Evolutionary conservation across 2,888 invertebrate species (phyloP).

Genomic region (Helobdella robusta): DNA sequence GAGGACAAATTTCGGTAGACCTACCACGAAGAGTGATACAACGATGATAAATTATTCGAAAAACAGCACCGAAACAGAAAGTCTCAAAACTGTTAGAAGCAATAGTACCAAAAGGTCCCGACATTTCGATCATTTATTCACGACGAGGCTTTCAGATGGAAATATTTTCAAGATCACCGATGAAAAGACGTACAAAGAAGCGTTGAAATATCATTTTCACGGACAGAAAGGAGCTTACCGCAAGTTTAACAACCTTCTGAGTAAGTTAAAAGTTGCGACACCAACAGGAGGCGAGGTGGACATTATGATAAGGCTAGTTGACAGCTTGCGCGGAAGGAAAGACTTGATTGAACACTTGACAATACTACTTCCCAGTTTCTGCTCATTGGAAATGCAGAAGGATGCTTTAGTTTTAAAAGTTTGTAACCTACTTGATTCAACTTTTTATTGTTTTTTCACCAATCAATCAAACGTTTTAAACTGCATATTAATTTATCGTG

Average conservation of each 20-base stretch:
- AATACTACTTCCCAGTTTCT: slow-evolving; percentile 30
- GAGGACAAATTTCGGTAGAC: slow-evolving; percentile 11
- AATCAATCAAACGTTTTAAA: too few species aligned
- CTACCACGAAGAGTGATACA: slow-evolving; percentile 7
- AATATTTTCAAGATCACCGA: background rate
- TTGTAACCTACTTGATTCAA: too few species aligned
- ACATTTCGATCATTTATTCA: background rate
- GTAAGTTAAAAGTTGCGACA: slow-evolving; percentile 10
- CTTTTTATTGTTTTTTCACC: too few species aligned
- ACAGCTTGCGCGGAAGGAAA: slow-evolving; percentile 31
- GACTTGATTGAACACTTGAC: slow-evolving; percentile 30
- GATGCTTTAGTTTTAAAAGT: slow-evolving; percentile 34
- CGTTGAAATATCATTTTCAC: background rate
- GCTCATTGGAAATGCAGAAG: slow-evolving; percentile 30
- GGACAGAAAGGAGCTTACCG: slow-evolving; percentile 21
- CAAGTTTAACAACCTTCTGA: slow-evolving; percentile 23
- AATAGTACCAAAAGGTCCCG: too few species aligned
- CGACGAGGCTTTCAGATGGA: background rate
- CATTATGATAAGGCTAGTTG: slow-evolving; percentile 27
- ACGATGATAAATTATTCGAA: background rate
- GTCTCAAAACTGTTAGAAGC: background rate
- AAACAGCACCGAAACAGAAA: background rate
- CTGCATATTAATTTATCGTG: too few species aligned
- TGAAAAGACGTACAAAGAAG: background rate
- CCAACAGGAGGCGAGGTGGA: slow-evolving; percentile 11